phyloP scores from a whole-genome alignment of 1,140 invertebrate genomes.

The Bombus balteatus region DNA sequence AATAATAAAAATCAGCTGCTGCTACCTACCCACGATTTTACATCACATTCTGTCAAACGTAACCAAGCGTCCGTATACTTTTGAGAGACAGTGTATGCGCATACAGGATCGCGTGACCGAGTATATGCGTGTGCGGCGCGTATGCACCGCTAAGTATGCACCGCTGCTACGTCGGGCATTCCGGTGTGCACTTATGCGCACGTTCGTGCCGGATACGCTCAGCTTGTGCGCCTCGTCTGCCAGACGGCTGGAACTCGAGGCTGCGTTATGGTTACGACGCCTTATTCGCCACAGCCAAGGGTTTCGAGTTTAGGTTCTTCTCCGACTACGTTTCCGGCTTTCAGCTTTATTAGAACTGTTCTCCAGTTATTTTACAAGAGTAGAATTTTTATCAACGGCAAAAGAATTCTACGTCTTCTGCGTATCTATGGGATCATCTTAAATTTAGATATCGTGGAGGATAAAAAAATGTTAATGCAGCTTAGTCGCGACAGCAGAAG shows the following conservation, averaged over 20 bases:
- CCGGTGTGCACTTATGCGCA: slow-evolving; percentile 60
- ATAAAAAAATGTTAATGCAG: too few relatives aligned
- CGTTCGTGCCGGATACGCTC: slow-evolving; percentile 36
- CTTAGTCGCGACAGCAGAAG: too few relatives aligned
- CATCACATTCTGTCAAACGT: not conserved
- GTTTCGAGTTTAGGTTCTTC: not conserved
- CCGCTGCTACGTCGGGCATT: slow-evolving; percentile 58
- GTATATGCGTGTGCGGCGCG: slow-evolving; percentile 27
- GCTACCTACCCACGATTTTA: not conserved
- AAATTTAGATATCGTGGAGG: too few relatives aligned
- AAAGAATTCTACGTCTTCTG: not conserved
- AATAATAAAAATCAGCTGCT: too few relatives aligned
- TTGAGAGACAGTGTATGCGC: not conserved
- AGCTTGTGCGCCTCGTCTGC: slow-evolving; percentile 1
- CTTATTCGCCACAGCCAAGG: not conserved
- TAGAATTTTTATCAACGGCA: not conserved
- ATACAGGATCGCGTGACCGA: not conserved
- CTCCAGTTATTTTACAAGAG: too few relatives aligned
- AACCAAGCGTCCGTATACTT: not conserved
- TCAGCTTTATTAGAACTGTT: not conserved
- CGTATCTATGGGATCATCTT: not conserved
- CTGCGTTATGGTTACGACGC: slow-evolving; percentile 1
- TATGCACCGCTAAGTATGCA: slow-evolving; percentile 61
- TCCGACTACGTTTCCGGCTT: not conserved
- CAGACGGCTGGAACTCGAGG: not conserved